Base-by-base conservation (phyloP, 2,888 invertebrate species). In the Cremastinae sp. region DNA sequence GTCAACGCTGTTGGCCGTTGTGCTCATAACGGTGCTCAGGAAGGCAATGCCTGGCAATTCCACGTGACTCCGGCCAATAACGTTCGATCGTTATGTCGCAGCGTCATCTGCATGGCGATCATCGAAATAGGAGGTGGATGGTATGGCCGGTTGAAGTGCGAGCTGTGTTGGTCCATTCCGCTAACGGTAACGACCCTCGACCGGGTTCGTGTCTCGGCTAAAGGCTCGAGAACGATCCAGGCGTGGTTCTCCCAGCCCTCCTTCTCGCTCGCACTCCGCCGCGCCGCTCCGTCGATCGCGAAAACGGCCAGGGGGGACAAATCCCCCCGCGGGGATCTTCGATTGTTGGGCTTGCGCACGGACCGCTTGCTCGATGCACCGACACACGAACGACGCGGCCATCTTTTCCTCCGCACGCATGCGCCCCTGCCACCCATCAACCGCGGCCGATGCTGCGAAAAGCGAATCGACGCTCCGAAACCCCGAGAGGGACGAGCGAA, bases 61-160 rank as follows among this genome's bases (percentile, higher is more conserved):
- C 75, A 78, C 81, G 80, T 79, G 80, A 77, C 79, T 65, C 64
- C 8, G 49, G 38, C 58, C 71, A 79, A 79, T 56, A 78, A 80
- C 81, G 82, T 77, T 75, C 86, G 84, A 88, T 86, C 85, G 88
- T 89, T 89, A 89, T 88, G 89, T 86, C 84, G 84, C 89, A 89
- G 90, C 90, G 90, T 83, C 90, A 90, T 90, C 90, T 90, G 88
- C 87, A 88, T 86, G 86, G 80, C 84, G 86, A 86, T 86, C 87
- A 89, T 88, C 84, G 90, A 89, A 90, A 90, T 89, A 88, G 85
- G 85, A 87, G 85, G 88, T 88, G 85, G 88, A 84, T 83, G 82
- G 83, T 81, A 83, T 79, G 72, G 81, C 68, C 77, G 81, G 78
- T 78, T 77, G 75, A 79, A 68, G 28, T 28, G 28, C 65, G 80